phyloP scores from a whole-genome alignment of 2,113 vertebrate species.

The Paraplagusia blochii region DNA sequence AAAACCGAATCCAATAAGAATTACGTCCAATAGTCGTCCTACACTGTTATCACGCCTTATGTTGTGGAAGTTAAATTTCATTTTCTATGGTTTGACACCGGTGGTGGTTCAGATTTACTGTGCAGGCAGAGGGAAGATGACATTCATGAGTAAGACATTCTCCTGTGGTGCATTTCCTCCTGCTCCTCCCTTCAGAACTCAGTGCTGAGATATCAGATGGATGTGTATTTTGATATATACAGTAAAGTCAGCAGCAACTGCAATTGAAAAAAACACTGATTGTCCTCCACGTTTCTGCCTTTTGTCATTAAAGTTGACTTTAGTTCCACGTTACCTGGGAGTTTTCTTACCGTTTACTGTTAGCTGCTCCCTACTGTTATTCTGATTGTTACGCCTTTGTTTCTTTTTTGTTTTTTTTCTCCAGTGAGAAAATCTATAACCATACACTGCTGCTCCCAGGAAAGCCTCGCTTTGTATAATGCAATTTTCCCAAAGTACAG shows the following conservation, averaged over 20 bases:
- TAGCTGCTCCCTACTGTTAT: constrained; percentile 12
- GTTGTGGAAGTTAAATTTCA: constrained; percentile 44
- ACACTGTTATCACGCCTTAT: constrained; percentile 20
- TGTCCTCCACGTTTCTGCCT: constrained; percentile 26
- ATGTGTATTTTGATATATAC: not conserved
- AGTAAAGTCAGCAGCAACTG: constrained; percentile 21
- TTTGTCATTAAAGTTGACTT: constrained; percentile 35
- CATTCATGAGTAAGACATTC: constrained; percentile 33
- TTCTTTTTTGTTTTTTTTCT: constrained; percentile 11
- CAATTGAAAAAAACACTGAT: constrained; percentile 17
- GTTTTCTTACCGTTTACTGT: constrained; percentile 11
- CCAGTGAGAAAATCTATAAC: constrained; percentile 34
- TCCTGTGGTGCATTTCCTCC: constrained; percentile 16
- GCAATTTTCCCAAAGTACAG: constrained; percentile 50
- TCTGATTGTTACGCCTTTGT: constrained; percentile 27
- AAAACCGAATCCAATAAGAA: constrained; percentile 30
- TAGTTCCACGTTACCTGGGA: constrained; percentile 12
- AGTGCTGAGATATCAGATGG: not conserved
- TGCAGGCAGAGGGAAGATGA: constrained; percentile 24
- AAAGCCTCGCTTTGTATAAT: constrained; percentile 35
- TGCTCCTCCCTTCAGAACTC: constrained; percentile 10
- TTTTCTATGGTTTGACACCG: constrained; percentile 22
- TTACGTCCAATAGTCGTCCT: constrained; percentile 22
- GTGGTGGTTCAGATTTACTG: constrained; percentile 18
- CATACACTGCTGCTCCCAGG: constrained; percentile 23